Evolutionary conservation across 2,888 invertebrate genomes (phyloP).

Genomic region (Branchinecta sandiegonensis): DNA sequence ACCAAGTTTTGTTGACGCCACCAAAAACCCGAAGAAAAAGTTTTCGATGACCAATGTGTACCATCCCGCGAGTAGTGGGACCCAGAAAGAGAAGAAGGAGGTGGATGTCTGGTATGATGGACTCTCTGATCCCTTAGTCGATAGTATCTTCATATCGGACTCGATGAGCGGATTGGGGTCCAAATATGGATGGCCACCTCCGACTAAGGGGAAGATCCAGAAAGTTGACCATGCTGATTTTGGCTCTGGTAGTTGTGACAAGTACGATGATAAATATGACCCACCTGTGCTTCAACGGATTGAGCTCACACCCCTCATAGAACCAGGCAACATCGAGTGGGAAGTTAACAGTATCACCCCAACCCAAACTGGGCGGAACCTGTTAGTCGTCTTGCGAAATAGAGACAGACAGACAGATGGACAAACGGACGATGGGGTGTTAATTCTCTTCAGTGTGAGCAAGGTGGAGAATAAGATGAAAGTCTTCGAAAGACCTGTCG

Average conservation of each 20-base stretch:
- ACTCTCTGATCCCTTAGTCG: slow-evolving; percentile 1
- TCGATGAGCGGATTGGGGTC: neutral
- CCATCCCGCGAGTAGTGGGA: neutral
- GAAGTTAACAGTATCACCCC: neutral
- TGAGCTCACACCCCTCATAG: neutral
- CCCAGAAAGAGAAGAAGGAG: slow-evolving; percentile 5
- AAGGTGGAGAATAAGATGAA: slow-evolving; percentile 7
- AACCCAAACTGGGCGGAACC: neutral
- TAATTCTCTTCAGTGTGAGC: neutral
- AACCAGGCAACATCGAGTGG: neutral
- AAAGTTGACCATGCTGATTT: neutral
- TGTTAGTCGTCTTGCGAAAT: neutral
- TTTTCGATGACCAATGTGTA: neutral
- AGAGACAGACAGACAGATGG: neutral
- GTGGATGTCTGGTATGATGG: neutral
- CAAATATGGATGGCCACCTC: slow-evolving; percentile 2
- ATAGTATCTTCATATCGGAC: neutral
- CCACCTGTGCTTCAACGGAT: neutral
- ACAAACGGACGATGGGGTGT: neutral
- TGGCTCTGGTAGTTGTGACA: neutral
- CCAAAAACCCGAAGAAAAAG: neutral
- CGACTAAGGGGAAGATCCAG: slow-evolving; percentile 2
- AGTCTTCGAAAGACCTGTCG: neutral
- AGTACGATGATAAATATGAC: neutral
- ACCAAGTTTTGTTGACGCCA: neutral